phyloP scores from a whole-genome alignment of 2,113 vertebrate species.

The Montifringilla adamsi region DNA sequence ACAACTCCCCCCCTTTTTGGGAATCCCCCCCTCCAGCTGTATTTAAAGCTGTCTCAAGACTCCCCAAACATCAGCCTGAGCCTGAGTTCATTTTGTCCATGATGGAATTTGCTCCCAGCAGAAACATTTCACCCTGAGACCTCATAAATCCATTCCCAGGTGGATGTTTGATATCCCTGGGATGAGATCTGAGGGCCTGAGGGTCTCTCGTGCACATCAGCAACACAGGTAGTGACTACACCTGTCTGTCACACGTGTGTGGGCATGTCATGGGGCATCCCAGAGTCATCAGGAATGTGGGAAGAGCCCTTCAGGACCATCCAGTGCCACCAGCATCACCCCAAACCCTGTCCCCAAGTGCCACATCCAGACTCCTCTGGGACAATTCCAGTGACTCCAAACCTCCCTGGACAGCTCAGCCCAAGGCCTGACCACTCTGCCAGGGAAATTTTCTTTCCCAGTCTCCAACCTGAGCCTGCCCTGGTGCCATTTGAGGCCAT shows the following conservation, averaged over 20 bases:
- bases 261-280: not conserved
- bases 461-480: rapidly evolving
- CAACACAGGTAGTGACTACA: not conserved
- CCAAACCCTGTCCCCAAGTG: not conserved
- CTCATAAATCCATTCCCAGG: not conserved
- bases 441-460: not conserved
- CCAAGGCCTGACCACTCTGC: not conserved
- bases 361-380: not conserved
- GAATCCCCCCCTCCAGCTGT: not conserved
- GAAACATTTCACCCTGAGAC: not conserved
- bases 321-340: not conserved
- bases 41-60: not conserved
- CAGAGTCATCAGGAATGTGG: not conserved
- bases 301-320: not conserved
- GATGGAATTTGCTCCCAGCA: not conserved
- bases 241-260: not conserved
- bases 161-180: not conserved
- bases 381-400: not conserved
- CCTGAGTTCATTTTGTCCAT: not conserved
- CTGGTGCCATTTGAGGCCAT: not conserved
- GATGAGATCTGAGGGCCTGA: not conserved
- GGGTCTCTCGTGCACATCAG: not conserved
- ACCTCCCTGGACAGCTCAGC: not conserved
- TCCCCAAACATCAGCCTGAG: not conserved
- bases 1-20: not conserved